Evolutionary conservation across 23 tunicate species (phyloP), one percentile per base, ranked within the genome.

Genomic region (Trididemnum miniatum): DNA sequence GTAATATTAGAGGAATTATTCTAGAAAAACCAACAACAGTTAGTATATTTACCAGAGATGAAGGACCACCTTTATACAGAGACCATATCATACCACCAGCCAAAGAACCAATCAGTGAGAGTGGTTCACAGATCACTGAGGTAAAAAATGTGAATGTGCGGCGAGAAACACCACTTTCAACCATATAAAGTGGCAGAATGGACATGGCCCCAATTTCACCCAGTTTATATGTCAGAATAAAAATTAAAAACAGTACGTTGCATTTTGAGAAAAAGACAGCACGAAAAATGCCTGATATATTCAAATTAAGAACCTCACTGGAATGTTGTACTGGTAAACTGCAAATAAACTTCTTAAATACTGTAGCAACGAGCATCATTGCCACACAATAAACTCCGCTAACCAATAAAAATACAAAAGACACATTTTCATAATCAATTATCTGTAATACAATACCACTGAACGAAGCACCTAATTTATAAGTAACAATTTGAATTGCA

Each of bases 401-500:
- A 2, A 64, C 4, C 20, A 80, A 9, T 25, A 82, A 18, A 71
- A 82, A 82, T 37, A 82, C 4, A 67, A 12, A 4, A 26, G 37
- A 4, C 20, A 82, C 27, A 71, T 82, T 69, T 63, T 26, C 1
- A 71, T 62, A 82, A 30, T 44, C 86, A 20, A 82, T 35, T 2
- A 1, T 20, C 1, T 32, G 22, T 51, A 85, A 44, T 25, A 39
- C 32, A 20, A 63, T 20, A 44, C n/a, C n/a, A n/a, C 26, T 65
- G 65, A 77, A 85, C 35, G 51, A 52, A 1, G 89, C 82, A 20
- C 89, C 89, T 65, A 65, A 78, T 65, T 85, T 85, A 31, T 85
- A 85, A 20, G 83, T 59, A 24, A 85, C 78, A 77, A 85, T 65
- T 44, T 85, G 89, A 31, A 85, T 65, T 44, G 81, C 15, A 65